Conservation (phyloP, 2,113 vertebrate species). For the Podarcis cretensis region DNA sequence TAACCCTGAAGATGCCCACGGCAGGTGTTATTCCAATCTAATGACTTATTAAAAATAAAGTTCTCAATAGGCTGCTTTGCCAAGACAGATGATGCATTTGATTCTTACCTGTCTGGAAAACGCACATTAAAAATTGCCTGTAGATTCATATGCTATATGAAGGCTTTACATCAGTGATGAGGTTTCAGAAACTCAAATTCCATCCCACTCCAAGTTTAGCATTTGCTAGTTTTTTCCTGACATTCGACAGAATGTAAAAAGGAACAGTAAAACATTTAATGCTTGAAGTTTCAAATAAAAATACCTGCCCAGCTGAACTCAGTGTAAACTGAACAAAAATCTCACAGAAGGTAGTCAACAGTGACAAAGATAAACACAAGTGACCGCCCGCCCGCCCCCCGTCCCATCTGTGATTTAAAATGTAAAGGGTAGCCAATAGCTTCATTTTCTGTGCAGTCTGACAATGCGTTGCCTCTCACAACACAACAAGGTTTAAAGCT, state of each 20-base stretch:
- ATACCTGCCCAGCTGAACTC: constrained; percentile 63
- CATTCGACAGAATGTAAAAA: constrained; percentile 41
- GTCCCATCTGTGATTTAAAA: constrained; percentile 58
- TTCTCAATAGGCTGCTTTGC: constrained; percentile 54
- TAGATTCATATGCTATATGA: constrained; percentile 56
- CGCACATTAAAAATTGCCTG: constrained; percentile 66
- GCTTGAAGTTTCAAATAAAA: constrained; percentile 58
- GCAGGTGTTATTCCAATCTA: constrained; percentile 12
- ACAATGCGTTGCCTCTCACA: constrained; percentile 56
- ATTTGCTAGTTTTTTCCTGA: constrained; percentile 47
- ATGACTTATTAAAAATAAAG: constrained; percentile 14
- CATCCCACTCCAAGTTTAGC: constrained; percentile 41
- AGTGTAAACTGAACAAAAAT: constrained; percentile 62
- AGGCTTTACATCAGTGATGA: constrained; percentile 52
- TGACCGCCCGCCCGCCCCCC: constrained; percentile 11
- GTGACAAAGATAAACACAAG: constrained; percentile 55
- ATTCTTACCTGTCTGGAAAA: constrained; percentile 67
- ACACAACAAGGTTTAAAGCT: constrained; percentile 75
- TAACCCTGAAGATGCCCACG: constrained; percentile 10
- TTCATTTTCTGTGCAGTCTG: constrained; percentile 71
- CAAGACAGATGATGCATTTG: constrained; percentile 61
- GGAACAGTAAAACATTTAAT: constrained; percentile 67
- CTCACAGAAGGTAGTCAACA: constrained; percentile 28
- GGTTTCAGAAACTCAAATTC: constrained; percentile 64
- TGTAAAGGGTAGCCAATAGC: constrained; percentile 58